Evolutionary conservation across 2,797 vertebrate species (phyloP), one percentile per base, ranked within the genome.

Genomic region (Neostethus bicornis): DNA sequence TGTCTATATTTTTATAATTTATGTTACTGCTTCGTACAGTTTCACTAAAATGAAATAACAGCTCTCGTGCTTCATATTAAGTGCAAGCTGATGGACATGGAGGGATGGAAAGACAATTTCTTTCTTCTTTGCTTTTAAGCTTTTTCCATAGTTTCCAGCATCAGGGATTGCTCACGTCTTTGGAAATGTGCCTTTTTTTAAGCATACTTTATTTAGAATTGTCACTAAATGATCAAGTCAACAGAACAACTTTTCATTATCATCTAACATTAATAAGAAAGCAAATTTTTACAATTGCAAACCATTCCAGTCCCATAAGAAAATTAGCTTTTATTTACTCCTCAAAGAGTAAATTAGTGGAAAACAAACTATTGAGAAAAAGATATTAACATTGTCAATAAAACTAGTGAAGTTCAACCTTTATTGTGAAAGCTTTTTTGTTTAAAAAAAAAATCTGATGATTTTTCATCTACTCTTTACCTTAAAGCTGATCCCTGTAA

Each of bases 371-470:
- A n/a, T n/a, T n/a, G n/a, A n/a, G n/a, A n/a, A n/a, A n/a, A n/a
- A n/a, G n/a, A n/a, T n/a, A n/a, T n/a, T n/a, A n/a, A n/a, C n/a
- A n/a, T n/a, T n/a, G n/a, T n/a, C n/a, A n/a, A n/a, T n/a, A n/a
- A n/a, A n/a, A n/a, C n/a, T n/a, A n/a, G n/a, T n/a, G n/a, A n/a
- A n/a, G n/a, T n/a, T n/a, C n/a, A n/a, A n/a, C n/a, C 72, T 74
- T 70, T 75, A 79, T 73, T 63, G 69, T 82, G 72, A 61, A 51
- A 48, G 35, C 75, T 68, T 46, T 73, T 80, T 67, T 73, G n/a
- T n/a, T n/a, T n/a, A n/a, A n/a, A n/a, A n/a, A n/a, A n/a, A n/a
- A n/a, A n/a, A n/a, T n/a, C n/a, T n/a, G n/a, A n/a, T n/a, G n/a
- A n/a, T n/a, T n/a, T n/a, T n/a, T n/a, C n/a, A n/a, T n/a, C n/a